Evolutionary conservation across 2,888 invertebrate species (phyloP), one percentile per base, ranked within the genome.

Genomic region (Aethes cnicana): DNA sequence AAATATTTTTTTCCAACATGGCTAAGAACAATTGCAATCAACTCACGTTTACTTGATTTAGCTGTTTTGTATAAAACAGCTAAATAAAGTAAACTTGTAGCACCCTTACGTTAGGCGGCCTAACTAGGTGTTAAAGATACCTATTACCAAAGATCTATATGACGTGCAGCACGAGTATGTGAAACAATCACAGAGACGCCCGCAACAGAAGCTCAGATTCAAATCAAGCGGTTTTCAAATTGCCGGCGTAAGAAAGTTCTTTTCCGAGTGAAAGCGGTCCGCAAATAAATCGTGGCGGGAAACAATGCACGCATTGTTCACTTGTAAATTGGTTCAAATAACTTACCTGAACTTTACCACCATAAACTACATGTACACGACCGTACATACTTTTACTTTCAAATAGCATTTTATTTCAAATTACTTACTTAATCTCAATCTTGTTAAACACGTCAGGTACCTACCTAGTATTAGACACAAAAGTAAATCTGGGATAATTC

Each of bases 261-360:
- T 68, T 72, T 70, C 70, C 69, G 68, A 75, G 82, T 77, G 82
- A 81, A 86, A 86, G 79, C 74, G 68, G 68, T 63, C 71, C 67
- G 74, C 71, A 81, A 83, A 84, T 80, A 84, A 81, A 82, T 81
- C 71, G 74, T 66, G 68, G 63, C 72, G 60, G 68, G 68, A 82
- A 84, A 88, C 87, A 88, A 88, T 85, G 82, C 77, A 73, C 68
- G 82, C 77, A 85, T 87, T 87, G 88, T 87, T 84, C 71, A 62
- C 57, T 75, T 69, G 72, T 74, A 80, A 83, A 85, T 77, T 84
- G 75, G 67, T 72, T 72, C 70, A 72, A 74, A 79, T 77, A 77
- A 80, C 76, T 82, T 66, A 70, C 66, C 63, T 64, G 69, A 76
- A 72, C 69, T 72, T 69, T 68, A 62, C 61, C 62, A 69, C 62